A percentile compares a stretch with the other conserved stretches of the same genome.
phyloP scores from a whole-genome alignment of 2,113 vertebrate genomes.

The Phycodurus eques region DNA sequence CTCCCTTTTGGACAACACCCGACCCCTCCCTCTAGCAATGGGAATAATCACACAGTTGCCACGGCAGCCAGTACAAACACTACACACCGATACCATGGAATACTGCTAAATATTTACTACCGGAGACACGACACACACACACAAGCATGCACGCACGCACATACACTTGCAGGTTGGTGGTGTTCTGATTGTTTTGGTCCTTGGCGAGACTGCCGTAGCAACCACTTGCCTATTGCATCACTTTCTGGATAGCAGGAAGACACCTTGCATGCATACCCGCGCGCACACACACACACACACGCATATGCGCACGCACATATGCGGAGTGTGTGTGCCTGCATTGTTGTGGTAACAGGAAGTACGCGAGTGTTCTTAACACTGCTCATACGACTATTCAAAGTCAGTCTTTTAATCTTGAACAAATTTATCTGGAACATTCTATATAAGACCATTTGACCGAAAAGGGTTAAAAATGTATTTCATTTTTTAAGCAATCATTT shows the following conservation, averaged over 20 bases:
- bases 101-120: constrained; percentile 60
- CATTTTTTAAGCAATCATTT: too few relatives aligned
- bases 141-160: not conserved
- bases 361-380: not conserved
- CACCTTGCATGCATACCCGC: constrained; percentile 1
- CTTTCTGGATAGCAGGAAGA: constrained; percentile 13
- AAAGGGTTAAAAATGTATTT: too few relatives aligned
- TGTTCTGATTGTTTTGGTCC: constrained; percentile 50
- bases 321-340: not conserved
- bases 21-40: constrained; percentile 39
- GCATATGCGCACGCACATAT: too few relatives aligned
- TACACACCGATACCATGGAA: constrained; percentile 64
- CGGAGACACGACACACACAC: too few relatives aligned
- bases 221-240: constrained; percentile 49
- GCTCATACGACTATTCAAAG: not conserved
- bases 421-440: too few relatives aligned
- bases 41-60: constrained; percentile 40
- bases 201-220: constrained; percentile 40
- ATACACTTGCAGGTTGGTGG: constrained; percentile 9
- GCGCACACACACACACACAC: constrained; percentile 8
- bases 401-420: not conserved
- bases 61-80: constrained; percentile 43
- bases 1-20: constrained; percentile 12
- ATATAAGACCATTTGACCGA: too few relatives aligned
- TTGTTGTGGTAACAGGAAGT: not conserved